Evolutionary conservation across 2,888 invertebrate species (phyloP).

Genomic region (Neoscelio sp.): DNA sequence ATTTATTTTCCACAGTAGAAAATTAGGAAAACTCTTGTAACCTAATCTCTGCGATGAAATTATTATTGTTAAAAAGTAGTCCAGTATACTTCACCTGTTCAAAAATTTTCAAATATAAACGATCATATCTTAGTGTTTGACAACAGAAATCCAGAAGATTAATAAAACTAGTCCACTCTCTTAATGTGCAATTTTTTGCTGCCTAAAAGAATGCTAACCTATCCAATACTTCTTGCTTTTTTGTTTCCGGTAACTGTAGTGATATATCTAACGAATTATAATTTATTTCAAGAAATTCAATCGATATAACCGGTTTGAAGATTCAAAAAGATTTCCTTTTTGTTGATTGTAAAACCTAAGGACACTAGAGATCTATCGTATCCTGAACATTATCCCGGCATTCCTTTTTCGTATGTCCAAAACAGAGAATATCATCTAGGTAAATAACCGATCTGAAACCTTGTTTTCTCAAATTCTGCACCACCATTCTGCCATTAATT

Average conservation of each 20-base stretch:
- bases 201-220: background rate
- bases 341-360: conserved; percentile 29
- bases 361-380: background rate
- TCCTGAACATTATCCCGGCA: conserved; percentile 44
- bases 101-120: conserved; percentile 9
- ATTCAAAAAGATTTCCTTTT: conserved; percentile 6
- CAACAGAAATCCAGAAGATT: conserved; percentile 14
- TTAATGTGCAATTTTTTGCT: conserved; percentile 2
- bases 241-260: too few species aligned
- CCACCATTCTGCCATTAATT: conserved; percentile 26
- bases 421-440: too few species aligned
- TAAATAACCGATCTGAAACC: conserved; percentile 17
- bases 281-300: background rate
- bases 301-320: too few species aligned
- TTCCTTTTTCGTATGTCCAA: conserved; percentile 1
- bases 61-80: background rate
- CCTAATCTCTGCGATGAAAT: conserved; percentile 1
- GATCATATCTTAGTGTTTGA: background rate
- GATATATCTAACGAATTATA: background rate
- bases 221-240: too few species aligned
- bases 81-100: conserved; percentile 3
- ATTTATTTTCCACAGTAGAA: conserved; percentile 14
- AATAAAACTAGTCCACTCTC: conserved; percentile 22
- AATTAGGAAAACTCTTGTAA: background rate
- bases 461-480: conserved; percentile 1